These are phyloP conservation scores for Galerucella calmariensis DNA, from an alignment of 2,888 invertebrate genomes.

Conservation along the genomic window DNA sequence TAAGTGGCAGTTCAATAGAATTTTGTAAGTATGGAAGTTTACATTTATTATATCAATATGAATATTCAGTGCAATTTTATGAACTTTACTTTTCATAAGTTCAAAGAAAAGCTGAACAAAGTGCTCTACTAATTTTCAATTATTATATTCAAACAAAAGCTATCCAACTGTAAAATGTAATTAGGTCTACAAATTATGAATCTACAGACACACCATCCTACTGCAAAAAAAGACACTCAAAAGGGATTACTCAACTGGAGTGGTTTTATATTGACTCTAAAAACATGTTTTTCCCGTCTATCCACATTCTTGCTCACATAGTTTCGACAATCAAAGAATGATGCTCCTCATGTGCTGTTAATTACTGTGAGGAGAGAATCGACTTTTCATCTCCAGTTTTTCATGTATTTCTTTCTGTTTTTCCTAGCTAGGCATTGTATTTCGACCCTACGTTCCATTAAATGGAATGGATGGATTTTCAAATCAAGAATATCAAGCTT, in stretches of 20 bases:
- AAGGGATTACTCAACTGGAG: constrained; percentile 21
- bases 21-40: no score
- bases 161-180: not conserved
- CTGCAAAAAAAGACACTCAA: constrained; percentile 8
- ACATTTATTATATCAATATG: no score
- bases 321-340: constrained; percentile 24
- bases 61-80: no score
- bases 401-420: constrained; percentile 18
- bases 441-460: not conserved
- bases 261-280: constrained; percentile 30
- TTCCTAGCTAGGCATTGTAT: not conserved
- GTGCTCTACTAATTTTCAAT: no score
- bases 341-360: constrained; percentile 26
- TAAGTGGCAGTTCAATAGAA: no score
- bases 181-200: not conserved
- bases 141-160: no score
- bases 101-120: no score
- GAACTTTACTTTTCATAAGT: no score
- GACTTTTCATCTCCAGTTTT: constrained; percentile 32
- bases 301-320: constrained; percentile 30
- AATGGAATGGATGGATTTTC: constrained; percentile 4
- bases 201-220: not conserved
- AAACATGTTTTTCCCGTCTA: constrained; percentile 24
- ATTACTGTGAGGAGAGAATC: constrained; percentile 25
- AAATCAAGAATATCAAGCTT: not conserved